phyloP scores from a whole-genome alignment of 2,797 vertebrate genomes.

The Trichosurus vulpecula region DNA sequence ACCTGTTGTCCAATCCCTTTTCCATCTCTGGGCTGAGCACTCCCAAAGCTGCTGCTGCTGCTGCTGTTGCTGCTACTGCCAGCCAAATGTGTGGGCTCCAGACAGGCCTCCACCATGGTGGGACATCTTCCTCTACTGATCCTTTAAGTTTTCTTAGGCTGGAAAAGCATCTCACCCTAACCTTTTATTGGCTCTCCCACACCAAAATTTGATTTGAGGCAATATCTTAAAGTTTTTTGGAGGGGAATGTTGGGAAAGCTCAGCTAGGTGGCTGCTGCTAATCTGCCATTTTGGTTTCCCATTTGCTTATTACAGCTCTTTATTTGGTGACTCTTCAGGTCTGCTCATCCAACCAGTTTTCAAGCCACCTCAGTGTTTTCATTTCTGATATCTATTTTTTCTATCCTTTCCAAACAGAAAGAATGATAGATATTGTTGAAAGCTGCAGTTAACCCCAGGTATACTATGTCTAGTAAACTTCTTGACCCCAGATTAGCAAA shows the following conservation, averaged over 20 bases:
- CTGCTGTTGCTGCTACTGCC: too few relatives aligned
- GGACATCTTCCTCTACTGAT: not conserved
- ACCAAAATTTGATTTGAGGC: not conserved
- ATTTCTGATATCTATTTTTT: not conserved
- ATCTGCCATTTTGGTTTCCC: not conserved
- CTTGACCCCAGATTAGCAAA: not conserved
- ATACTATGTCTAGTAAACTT: not conserved
- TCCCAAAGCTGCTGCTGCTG: too few relatives aligned
- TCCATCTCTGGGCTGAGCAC: too few relatives aligned
- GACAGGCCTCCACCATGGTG: not conserved
- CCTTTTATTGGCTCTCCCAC: not conserved
- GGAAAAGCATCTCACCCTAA: not conserved
- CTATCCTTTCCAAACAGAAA: not conserved
- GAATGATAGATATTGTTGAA: not conserved
- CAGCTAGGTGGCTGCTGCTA: not conserved
- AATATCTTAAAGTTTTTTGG: not conserved
- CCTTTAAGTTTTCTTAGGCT: not conserved
- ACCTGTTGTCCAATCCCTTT: not conserved
- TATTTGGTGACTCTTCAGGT: not conserved
- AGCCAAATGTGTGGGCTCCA: not conserved
- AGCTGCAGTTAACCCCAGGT: not conserved
- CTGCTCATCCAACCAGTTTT: not conserved
- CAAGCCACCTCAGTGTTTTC: not conserved
- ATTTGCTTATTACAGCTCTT: not conserved
- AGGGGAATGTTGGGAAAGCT: not conserved